Conservation (phyloP, 1,140 invertebrate genomes). For the Melitaea cinxia region DNA sequence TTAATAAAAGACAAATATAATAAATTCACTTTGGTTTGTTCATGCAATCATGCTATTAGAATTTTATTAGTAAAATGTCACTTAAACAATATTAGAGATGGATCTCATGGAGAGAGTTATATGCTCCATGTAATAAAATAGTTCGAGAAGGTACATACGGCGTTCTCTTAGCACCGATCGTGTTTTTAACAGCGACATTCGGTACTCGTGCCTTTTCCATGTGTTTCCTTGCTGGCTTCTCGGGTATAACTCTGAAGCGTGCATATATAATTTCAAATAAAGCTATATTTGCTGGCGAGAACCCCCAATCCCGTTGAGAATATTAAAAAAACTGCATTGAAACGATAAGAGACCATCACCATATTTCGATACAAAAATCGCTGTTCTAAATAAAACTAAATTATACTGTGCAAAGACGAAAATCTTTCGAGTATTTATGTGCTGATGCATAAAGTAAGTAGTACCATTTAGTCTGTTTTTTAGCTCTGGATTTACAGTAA, state of each 20-base stretch:
- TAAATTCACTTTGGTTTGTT: neutral
- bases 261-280: slow-evolving; percentile 39
- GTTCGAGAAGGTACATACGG: slow-evolving; percentile 66
- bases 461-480: too few relatives aligned
- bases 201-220: slow-evolving; percentile 46
- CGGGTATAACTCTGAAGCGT: slow-evolving; percentile 62
- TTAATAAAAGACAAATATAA: neutral
- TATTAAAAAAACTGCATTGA: neutral
- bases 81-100: slow-evolving; percentile 37
- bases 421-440: too few relatives aligned
- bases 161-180: slow-evolving; percentile 58
- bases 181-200: slow-evolving; percentile 61
- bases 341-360: neutral
- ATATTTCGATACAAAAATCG: neutral
- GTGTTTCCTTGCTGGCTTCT: slow-evolving; percentile 57
- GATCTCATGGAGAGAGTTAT: slow-evolving; percentile 34
- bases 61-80: slow-evolving; percentile 27
- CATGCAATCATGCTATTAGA: slow-evolving; percentile 39
- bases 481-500: too few relatives aligned
- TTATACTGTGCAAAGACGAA: neutral
- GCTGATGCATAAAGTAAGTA: too few relatives aligned
- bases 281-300: slow-evolving; percentile 13
- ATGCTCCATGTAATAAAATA: slow-evolving; percentile 44
- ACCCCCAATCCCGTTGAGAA: neutral
- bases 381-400: slow-evolving; percentile 5